Evolutionary conservation across 2,888 invertebrate genomes (phyloP), one percentile per base, ranked within the genome.

Genomic region (Tholera decimalis): DNA sequence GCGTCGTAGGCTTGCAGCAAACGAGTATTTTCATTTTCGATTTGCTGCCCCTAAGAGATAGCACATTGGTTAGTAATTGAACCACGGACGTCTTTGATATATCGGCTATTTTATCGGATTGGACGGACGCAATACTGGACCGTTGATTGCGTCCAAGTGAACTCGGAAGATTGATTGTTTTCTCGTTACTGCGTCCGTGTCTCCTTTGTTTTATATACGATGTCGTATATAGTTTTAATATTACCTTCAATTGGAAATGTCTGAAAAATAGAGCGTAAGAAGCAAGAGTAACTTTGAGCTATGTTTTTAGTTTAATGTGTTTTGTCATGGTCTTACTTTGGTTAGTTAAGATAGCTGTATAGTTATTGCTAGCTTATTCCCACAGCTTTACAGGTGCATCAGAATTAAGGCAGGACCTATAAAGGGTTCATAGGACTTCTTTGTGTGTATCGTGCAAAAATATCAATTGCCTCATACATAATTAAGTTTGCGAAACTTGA

Each of bases 71-170:
- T 86, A 88, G 94, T 95, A 95, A 96, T 95, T 94, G 95, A 93
- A 92, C 89, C 91, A 85, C 87, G 88, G 92, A 91, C 94, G 91
- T 95, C 94, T 95, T 95, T 96, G 96, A 96, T 95, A 94, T 91
- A 96, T 96, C 95, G 94, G 85, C 89, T 91, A 93, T 92, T 92
- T 92, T 94, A 96, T 95, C 93, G 92, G 91, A 95, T 95, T 92
- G 93, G 92, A 93, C 91, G 91, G 93, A 93, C 93, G 92, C 92
- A 95, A 95, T 94, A 95, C 93, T 92, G 92, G 91, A 93, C 91
- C 91, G 91, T 93, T 95, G 95, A 95, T 96, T 95, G 95, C 93
- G 94, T 94, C 92, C 89, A 91, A 93, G 93, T 93, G 91, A 93
- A 94, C 92, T 91, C 82, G 88, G 89, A 89, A 94, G 94, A 95